A percentile compares a stretch with the other conserved stretches of the same genome.
These are phyloP conservation scores for Sebastes wilsoni DNA, from an alignment of 2,797 vertebrate species.

Conservation along the genomic window DNA sequence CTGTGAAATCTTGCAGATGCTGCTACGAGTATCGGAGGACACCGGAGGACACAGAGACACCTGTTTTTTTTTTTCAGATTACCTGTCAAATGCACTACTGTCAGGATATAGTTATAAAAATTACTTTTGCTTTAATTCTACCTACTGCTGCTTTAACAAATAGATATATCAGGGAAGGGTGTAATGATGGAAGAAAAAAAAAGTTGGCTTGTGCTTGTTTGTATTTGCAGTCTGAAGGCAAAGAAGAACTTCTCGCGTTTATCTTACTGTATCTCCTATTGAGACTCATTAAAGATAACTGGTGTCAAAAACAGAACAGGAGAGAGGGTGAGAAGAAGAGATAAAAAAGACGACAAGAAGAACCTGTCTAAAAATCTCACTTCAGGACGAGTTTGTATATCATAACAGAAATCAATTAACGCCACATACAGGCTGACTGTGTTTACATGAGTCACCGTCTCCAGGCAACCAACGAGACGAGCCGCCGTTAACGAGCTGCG, in stretches of 20 bases:
- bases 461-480: slow-evolving; percentile 12
- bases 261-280: background rate
- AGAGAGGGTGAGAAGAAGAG: background rate
- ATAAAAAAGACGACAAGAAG: background rate
- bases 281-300: background rate
- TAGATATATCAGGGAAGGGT: background rate
- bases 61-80: no score
- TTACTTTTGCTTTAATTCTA: no score
- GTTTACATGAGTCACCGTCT: slow-evolving; percentile 26
- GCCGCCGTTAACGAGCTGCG: slow-evolving; percentile 19
- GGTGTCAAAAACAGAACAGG: background rate
- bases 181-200: background rate
- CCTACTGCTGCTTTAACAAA: no score
- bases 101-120: no score
- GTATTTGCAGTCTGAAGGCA: background rate
- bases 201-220: background rate
- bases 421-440: background rate
- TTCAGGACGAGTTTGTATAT: background rate
- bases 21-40: no score
- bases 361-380: background rate
- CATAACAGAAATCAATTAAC: slow-evolving; percentile 27
- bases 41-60: no score
- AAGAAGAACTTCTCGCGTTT: background rate
- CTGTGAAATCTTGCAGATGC: no score
- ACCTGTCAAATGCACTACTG: no score